Evolutionary conservation across 2,797 vertebrate genomes (phyloP).

Genomic region (Siniperca obscura): DNA sequence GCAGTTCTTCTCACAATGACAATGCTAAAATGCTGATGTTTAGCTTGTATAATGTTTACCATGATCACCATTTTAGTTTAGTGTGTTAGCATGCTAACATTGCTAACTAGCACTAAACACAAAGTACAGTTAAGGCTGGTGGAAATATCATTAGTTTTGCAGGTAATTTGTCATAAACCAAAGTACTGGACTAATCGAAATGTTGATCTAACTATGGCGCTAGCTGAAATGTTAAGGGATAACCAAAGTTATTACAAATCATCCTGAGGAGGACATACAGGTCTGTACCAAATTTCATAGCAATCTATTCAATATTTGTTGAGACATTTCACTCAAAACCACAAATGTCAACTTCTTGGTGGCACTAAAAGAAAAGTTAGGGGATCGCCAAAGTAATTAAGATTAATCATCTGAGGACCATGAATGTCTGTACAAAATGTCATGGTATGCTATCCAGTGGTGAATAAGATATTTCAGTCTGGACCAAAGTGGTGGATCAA

Average conservation of each 20-base stretch:
- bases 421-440: neutral
- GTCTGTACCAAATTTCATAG: neutral
- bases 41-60: neutral
- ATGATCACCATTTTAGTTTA: neutral
- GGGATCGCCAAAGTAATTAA: neutral
- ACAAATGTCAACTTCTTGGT: slow-evolving; percentile 3
- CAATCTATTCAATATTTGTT: slow-evolving; percentile 6
- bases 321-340: neutral
- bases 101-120: neutral
- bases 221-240: neutral
- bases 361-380: neutral
- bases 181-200: neutral
- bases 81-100: neutral
- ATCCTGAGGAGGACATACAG: neutral
- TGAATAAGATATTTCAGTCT: neutral
- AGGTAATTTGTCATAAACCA: neutral
- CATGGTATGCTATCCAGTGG: neutral
- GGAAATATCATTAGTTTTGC: neutral
- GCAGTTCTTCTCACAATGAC: too few relatives aligned
- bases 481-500: neutral
- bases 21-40: neutral
- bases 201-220: neutral
- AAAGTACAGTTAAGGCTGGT: neutral
- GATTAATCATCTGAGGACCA: too few relatives aligned
- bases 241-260: neutral